These are phyloP conservation scores for Dipodomys stephensi DNA, from an alignment of 2,113 vertebrate genomes.

Conservation along the genomic window DNA sequence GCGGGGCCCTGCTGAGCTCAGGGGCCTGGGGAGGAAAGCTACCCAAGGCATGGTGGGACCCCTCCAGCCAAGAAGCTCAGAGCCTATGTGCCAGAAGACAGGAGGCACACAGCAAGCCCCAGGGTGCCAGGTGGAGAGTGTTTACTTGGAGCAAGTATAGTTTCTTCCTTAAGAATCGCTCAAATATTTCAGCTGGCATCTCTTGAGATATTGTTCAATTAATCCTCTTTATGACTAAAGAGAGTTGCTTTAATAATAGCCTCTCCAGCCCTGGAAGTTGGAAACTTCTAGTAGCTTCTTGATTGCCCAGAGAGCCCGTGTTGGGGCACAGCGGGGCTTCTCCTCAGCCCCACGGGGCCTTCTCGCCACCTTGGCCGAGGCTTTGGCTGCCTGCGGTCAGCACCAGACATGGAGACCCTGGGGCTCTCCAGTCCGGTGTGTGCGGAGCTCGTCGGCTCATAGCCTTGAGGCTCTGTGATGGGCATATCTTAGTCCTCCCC, in stretches of 20 bases:
- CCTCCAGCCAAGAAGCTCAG: background rate
- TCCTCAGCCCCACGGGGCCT: background rate
- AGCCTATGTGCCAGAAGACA: background rate
- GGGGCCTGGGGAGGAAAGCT: background rate
- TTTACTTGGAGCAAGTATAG: background rate
- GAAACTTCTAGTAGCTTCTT: background rate
- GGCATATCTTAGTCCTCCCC: background rate
- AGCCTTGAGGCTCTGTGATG: accelerated
- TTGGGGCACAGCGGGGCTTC: background rate
- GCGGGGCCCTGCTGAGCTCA: background rate
- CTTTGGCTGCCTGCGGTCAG: background rate
- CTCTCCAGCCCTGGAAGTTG: background rate
- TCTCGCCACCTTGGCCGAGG: no score
- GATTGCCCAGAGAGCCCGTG: background rate
- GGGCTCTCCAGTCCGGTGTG: accelerated
- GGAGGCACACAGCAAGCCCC: no score
- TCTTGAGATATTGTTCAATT: background rate
- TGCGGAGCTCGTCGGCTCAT: no score
- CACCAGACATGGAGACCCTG: accelerated
- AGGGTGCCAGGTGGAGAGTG: no score
- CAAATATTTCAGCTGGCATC: background rate
- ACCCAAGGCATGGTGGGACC: background rate
- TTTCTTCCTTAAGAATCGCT: background rate
- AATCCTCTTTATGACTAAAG: background rate
- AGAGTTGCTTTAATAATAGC: background rate